Evolutionary conservation across 2,888 invertebrate species (phyloP), one percentile per base, ranked within the genome.

Genomic region (Xiphydria camelus): DNA sequence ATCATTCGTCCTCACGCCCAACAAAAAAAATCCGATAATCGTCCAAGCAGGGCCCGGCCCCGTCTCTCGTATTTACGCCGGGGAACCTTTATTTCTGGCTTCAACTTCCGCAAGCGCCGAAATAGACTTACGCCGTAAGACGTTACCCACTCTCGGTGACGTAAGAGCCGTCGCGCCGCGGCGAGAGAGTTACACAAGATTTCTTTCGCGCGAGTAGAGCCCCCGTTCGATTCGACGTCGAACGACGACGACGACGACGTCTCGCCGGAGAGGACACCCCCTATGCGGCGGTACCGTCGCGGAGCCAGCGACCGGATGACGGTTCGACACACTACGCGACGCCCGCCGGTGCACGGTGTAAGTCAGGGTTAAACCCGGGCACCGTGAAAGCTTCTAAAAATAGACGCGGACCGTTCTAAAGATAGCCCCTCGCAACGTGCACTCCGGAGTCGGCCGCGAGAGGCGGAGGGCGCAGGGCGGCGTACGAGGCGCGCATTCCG

Each of bases 361-460:
- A 73, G 71, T 74, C 73, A 73, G 74, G 73, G 73, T 73, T 72
- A 73, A 73, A 66, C 62, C 60, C 57, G 63, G 68, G 62, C 61
- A 68, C 55, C 60, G 65, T 63, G 68, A 63, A 66, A 67, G 62
- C 60, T 53, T 59, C 73, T 73, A 75, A 75, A 75, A 75, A 75
- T 75, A 75, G 57, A 56, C 62, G 41, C 59, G 66, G 66, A 68
- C 69, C 68, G 61, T 64, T 67, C 69, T 72, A 73, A 71, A 73
- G 72, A 75, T 75, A 73, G 54, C 57, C 52, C 49, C 54, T 57
- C 40, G 22, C 41, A 35, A 41, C 36, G 29, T 37, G 23, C 39
- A 40, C 47, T 45, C 39, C 29, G 14, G 29, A 29, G 12, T 38
- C 29, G 12, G 38, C 25, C 34, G 37, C 33, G 29, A 29, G 29